These are phyloP conservation scores for Hypotaenidia philippensis DNA, from an alignment of 2,797 vertebrate genomes.

Conservation along the genomic window DNA sequence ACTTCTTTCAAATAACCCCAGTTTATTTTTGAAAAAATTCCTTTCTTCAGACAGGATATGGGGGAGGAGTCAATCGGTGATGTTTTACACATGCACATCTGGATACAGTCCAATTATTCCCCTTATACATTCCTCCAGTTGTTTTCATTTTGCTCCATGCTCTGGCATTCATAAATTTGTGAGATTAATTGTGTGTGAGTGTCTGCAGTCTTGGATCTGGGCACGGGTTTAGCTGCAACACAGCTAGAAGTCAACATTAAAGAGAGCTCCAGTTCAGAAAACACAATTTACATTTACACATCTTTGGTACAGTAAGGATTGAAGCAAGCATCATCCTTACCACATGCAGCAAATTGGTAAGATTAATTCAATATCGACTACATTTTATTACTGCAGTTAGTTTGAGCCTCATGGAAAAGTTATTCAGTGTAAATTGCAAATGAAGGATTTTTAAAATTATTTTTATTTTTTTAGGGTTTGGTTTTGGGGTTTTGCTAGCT, in stretches of 20 bases:
- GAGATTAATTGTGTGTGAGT: conserved; percentile 82
- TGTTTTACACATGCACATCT: conserved; percentile 84
- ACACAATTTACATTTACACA: conserved; percentile 59
- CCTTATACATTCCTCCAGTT: conserved; percentile 83
- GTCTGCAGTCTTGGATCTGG: conserved; percentile 75
- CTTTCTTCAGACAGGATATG: conserved; percentile 81
- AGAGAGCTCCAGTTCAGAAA: conserved; percentile 62
- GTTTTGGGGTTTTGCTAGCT: background rate
- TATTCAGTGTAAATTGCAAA: background rate
- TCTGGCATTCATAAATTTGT: conserved; percentile 84
- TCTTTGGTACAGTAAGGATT: conserved; percentile 57
- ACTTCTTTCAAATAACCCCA: conserved; percentile 78
- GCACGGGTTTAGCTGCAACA: conserved; percentile 64
- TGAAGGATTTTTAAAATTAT: background rate
- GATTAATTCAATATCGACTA: conserved; percentile 15
- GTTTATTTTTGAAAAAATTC: conserved; percentile 78
- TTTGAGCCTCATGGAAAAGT: background rate
- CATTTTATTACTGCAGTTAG: background rate
- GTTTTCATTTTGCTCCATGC: conserved; percentile 84
- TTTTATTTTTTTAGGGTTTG: background rate
- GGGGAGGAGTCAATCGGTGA: conserved; percentile 78
- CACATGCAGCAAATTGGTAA: conserved; percentile 52
- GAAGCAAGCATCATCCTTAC: conserved; percentile 63
- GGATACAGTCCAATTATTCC: conserved; percentile 79
- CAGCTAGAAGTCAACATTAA: conserved; percentile 72